These are phyloP conservation scores for Sebastes hubbsi DNA, from an alignment of 2,797 vertebrate genomes.

Conservation along the genomic window DNA sequence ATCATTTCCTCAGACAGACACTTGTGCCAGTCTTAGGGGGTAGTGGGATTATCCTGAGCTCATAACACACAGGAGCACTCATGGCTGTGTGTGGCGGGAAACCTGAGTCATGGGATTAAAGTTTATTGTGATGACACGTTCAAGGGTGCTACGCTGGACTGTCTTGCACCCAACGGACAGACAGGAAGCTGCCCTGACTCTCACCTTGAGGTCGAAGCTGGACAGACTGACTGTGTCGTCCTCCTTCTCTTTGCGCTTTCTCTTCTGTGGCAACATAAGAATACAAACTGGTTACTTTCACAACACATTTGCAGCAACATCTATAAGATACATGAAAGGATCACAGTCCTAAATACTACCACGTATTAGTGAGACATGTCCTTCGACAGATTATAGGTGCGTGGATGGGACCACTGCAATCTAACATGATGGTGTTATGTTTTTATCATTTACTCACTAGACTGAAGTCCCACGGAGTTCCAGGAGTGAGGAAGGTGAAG, in stretches of 20 bases:
- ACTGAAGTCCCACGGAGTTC: slow-evolving; percentile 90
- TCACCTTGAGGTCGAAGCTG: slow-evolving; percentile 94
- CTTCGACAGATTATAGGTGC: background rate
- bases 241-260: slow-evolving; percentile 91
- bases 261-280: slow-evolving; percentile 81
- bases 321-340: background rate
- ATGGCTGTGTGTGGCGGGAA: background rate
- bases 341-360: background rate
- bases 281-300: background rate
- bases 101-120: slow-evolving; percentile 60
- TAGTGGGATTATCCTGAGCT: slow-evolving; percentile 51
- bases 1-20: slow-evolving; percentile 18
- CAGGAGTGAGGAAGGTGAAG: slow-evolving; percentile 91
- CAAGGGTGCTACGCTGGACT: background rate
- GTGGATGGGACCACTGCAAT: background rate
- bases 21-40: background rate
- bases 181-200: background rate
- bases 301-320: background rate
- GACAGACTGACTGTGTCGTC: slow-evolving; percentile 89
- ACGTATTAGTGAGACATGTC: background rate
- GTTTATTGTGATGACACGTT: slow-evolving; percentile 5
- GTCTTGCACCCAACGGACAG: background rate
- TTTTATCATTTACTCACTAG: slow-evolving; percentile 80
- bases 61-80: slow-evolving; percentile 3
- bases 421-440: background rate